phyloP scores from a whole-genome alignment of 1,140 invertebrate species.

The Drosophila trapezifrons region DNA sequence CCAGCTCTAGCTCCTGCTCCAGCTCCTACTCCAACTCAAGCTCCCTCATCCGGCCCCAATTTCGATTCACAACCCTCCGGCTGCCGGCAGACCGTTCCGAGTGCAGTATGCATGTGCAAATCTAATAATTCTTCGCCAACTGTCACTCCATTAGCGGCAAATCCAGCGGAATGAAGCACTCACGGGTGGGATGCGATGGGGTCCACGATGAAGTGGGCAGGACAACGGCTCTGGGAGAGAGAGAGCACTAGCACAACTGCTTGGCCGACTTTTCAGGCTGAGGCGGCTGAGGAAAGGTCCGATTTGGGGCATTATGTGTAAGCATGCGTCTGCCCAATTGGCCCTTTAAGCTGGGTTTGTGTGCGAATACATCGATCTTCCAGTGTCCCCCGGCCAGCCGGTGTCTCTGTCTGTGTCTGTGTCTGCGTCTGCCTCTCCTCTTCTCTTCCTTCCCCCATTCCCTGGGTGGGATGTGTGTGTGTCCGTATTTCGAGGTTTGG shows the following conservation, averaged over 20 bases:
- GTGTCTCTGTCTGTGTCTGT: neutral
- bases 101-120: constrained; percentile 73
- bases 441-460: too few relatives aligned
- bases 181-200: neutral
- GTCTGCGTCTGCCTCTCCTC: neutral
- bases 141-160: constrained; percentile 76
- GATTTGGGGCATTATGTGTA: constrained; percentile 22
- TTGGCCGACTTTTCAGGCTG: constrained; percentile 4
- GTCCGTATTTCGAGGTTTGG: constrained; percentile 65
- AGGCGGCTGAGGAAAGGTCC: constrained; percentile 3
- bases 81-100: constrained; percentile 35
- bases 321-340: constrained; percentile 34
- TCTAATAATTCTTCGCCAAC: constrained; percentile 81
- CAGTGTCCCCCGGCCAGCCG: constrained; percentile 24
- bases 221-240: neutral
- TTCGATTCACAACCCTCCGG: neutral
- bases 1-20: too few relatives aligned
- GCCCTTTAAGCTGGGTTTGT: neutral
- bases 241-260: neutral
- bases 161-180: constrained; percentile 36
- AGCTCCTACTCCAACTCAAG: neutral
- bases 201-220: too few relatives aligned
- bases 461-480: neutral
- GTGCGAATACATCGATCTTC: constrained; percentile 60
- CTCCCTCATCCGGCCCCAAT: constrained; percentile 1